Conservation (phyloP, 2,888 invertebrate species). For the Melikaiella ostensackeni region DNA sequence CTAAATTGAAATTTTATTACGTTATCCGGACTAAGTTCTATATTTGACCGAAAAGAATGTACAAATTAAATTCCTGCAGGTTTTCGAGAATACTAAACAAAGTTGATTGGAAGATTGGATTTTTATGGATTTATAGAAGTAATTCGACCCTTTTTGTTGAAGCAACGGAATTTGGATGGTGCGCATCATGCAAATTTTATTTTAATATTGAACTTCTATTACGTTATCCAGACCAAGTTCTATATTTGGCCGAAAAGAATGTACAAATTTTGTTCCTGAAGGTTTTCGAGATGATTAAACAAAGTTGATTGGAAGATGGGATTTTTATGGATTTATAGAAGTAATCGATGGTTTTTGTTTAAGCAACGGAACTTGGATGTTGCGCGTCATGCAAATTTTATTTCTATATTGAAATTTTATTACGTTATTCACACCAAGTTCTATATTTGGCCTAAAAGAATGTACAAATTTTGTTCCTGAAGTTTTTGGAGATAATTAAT, state of each 20-base stretch:
- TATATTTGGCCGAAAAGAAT: neutral
- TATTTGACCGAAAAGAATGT: neutral
- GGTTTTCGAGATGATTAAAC: neutral
- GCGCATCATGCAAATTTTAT: too few species aligned
- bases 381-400: too few species aligned
- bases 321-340: too few species aligned
- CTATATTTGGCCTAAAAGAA: neutral
- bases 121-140: too few species aligned
- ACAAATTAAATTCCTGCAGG: neutral
- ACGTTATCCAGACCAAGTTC: slow-evolving; percentile 9
- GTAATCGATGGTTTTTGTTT: too few species aligned
- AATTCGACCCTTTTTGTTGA: too few species aligned
- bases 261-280: neutral
- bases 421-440: neutral
- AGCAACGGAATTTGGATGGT: too few species aligned
- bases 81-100: neutral
- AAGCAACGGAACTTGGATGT: too few species aligned
- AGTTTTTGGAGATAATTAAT: neutral
- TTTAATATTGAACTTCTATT: slow-evolving; percentile 28
- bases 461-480: neutral
- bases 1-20: slow-evolving; percentile 33
- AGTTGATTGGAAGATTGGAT: neutral
- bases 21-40: slow-evolving; percentile 2
- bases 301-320: neutral
- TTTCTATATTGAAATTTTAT: slow-evolving; percentile 32